A percentile compares a stretch with the other conserved stretches of the same genome.
Evolutionary conservation across 1,140 invertebrate species (phyloP).

Genomic region (Pseudobourletiella spinata): DNA sequence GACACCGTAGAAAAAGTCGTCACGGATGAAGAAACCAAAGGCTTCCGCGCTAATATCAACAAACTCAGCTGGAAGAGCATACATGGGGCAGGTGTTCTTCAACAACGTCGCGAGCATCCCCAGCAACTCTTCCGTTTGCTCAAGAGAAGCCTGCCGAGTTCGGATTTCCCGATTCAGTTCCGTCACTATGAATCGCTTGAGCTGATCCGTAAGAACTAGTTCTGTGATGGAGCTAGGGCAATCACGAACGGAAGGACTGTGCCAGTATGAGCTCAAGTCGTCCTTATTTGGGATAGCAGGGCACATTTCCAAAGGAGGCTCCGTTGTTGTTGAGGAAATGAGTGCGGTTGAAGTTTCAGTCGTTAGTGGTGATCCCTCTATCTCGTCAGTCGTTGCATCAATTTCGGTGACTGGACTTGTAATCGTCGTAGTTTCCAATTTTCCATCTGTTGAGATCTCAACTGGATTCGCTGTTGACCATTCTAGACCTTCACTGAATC

Average conservation of each 20-base stretch:
- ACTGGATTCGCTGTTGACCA: too few relatives aligned
- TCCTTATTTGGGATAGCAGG: slow-evolving; percentile 3
- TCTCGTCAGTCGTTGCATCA: background rate
- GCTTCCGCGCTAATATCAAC: slow-evolving; percentile 17
- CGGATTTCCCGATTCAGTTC: slow-evolving; percentile 6
- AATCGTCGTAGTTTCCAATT: too few relatives aligned
- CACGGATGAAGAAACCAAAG: slow-evolving; percentile 16
- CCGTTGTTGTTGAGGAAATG: background rate
- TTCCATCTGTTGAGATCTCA: too few relatives aligned
- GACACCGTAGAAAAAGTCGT: slow-evolving; percentile 32
- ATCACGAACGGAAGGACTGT: background rate
- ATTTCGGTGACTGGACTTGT: too few relatives aligned
- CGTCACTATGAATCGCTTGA: slow-evolving; percentile 5
- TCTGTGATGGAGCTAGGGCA: slow-evolving; percentile 12
- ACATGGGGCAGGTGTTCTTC: slow-evolving; percentile 9
- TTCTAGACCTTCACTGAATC: too few relatives aligned
- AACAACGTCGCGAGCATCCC: slow-evolving; percentile 1
- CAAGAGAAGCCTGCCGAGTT: slow-evolving; percentile 9
- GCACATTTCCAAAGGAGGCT: background rate
- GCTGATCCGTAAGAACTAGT: slow-evolving; percentile 21
- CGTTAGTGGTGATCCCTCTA: too few relatives aligned
- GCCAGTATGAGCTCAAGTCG: slow-evolving; percentile 20
- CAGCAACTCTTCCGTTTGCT: slow-evolving; percentile 19
- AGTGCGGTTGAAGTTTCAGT: background rate
- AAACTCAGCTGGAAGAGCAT: slow-evolving; percentile 13